Conservation (phyloP, 2,888 invertebrate genomes). For the Tryphoninae sp. region DNA sequence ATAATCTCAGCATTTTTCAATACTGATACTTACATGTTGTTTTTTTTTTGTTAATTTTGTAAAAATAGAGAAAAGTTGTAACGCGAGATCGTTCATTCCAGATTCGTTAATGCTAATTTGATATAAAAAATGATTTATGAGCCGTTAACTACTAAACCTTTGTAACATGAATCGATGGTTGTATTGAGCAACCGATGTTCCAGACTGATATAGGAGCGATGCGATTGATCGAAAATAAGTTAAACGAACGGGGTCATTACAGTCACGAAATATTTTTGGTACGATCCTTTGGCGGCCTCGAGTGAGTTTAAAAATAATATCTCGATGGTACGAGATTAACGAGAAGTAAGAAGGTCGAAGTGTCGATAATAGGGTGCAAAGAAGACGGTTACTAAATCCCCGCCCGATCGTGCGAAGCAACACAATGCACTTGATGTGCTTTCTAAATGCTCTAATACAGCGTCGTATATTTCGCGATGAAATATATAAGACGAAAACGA, state of each 20-base stretch:
- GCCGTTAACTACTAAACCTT: too few relatives aligned
- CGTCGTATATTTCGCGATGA: slow-evolving; percentile 30
- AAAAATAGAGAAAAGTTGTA: too few relatives aligned
- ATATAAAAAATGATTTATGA: background rate
- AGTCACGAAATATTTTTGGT: slow-evolving; percentile 37
- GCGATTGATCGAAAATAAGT: slow-evolving; percentile 1
- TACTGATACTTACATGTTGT: too few relatives aligned
- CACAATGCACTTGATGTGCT: slow-evolving; percentile 62
- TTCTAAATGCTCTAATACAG: slow-evolving; percentile 69
- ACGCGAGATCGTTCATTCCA: too few relatives aligned
- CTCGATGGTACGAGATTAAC: background rate
- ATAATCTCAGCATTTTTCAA: too few relatives aligned
- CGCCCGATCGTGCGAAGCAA: slow-evolving; percentile 8
- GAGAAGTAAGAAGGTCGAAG: background rate
- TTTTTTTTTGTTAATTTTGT: too few relatives aligned
- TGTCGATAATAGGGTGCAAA: background rate
- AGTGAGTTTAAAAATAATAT: background rate
- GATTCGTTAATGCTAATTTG: background rate
- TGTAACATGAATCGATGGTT: background rate
- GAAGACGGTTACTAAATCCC: slow-evolving; percentile 2
- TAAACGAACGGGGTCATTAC: slow-evolving; percentile 33
- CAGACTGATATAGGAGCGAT: background rate
- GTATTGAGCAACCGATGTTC: slow-evolving; percentile 11
- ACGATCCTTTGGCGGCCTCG: background rate
- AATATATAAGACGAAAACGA: slow-evolving; percentile 17